Base-by-base conservation (phyloP, 2,113 vertebrate species). In the Nyctibius bracteatus region DNA sequence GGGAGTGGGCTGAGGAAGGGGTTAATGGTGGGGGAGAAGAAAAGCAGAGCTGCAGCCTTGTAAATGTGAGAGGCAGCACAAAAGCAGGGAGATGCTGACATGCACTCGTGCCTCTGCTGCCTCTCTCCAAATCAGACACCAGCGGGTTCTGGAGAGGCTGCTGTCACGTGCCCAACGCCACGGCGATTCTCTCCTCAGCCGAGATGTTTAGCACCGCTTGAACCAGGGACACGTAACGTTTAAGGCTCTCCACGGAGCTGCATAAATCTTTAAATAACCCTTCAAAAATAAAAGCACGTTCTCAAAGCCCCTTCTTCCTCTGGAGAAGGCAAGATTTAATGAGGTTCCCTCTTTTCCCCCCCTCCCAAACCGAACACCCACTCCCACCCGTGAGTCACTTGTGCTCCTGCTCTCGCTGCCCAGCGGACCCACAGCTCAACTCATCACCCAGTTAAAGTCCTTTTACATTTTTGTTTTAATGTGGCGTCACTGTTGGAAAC, bases 191-290 rank as follows among this genome's bases (percentile, higher is more conserved):
- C 80, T 63, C 87, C 77, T 11, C 47, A 9, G 63, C 85, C 15
- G 86, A 93, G 90, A 28, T n/a, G 84, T 77, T 93, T 89, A 86
- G 80, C 91, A 90, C 78, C 51, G 3, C 54, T 33, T 39, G 87
- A 95, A 82, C 74, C 58, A 39, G 92, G 82, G 94, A 23, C 83
- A 54, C 1, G 31, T 13, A 81, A n/a, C 81, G 41, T 62, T 86
- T 68, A 61, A 46, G 51, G 90, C 92, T 94, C 75, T 78, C 71
- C 33, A 23, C 47, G 79, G 94, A 96, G 81, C 91, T 55, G 74
- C 90, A 93, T 74, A 24, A 78, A 92, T 91, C 92, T 95, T 96
- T 94, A 81, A 95, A 90, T 41, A 86, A 88, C 44, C 51, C 85
- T 68, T 95, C 74, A 55, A 78, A 92, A 81, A 81, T 47, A 61